A percentile compares a stretch with the other conserved stretches of the same genome.
phyloP scores from a whole-genome alignment of 2,797 vertebrate genomes.

The Avahi laniger region DNA sequence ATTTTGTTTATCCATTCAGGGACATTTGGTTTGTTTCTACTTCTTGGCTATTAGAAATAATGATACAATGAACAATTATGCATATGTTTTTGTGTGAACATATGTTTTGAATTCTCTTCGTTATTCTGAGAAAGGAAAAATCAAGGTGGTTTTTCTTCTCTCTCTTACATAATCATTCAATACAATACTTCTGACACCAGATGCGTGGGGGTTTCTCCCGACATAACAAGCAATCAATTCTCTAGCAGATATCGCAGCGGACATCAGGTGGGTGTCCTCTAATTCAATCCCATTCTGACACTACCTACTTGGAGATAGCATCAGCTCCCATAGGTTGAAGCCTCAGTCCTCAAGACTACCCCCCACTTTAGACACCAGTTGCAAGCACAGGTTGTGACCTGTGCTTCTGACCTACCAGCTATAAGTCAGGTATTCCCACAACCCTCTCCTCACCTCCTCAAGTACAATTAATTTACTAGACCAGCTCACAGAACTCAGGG shows the following conservation, averaged over 20 bases:
- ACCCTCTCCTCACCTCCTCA: neutral
- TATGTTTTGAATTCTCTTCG: neutral
- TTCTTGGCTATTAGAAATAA: neutral
- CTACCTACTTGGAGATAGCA: neutral
- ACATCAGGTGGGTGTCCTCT: neutral
- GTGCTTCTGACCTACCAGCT: neutral
- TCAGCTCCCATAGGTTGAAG: neutral
- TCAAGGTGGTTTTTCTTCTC: neutral
- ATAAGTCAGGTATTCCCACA: neutral
- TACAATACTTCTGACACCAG: neutral
- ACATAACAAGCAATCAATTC: neutral
- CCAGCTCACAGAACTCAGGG: neutral
- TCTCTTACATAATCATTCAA: neutral
- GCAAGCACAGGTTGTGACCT: neutral
- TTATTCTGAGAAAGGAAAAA: neutral
- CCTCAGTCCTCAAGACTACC: neutral
- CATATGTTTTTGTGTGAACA: neutral
- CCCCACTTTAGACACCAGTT: neutral
- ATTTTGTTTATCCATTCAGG: neutral
- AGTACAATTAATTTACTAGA: neutral
- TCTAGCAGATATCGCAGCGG: neutral
- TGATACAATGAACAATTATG: neutral
- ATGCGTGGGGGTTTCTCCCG: neutral
- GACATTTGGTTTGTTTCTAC: neutral
- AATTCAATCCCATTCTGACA: neutral